These are phyloP conservation scores for Heteromyza rotundicornis DNA, from an alignment of 2,888 invertebrate genomes.

Conservation along the genomic window DNA sequence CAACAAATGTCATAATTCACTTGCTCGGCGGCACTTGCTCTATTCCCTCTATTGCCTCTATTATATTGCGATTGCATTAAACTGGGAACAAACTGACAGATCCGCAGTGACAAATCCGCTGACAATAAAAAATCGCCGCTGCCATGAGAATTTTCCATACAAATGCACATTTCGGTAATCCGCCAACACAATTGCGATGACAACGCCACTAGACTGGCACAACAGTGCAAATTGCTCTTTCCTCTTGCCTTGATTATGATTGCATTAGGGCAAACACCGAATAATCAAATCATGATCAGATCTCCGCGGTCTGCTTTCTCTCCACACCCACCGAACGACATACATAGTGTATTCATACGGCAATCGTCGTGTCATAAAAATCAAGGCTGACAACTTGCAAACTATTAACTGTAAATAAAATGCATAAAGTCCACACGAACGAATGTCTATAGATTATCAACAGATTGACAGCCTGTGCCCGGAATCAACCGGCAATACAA, in stretches of 20 bases:
- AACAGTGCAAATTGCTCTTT: constrained; percentile 38
- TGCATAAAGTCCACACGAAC: constrained; percentile 35
- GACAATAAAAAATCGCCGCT: background rate
- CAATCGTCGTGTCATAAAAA: constrained; percentile 34
- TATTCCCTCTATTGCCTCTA: background rate
- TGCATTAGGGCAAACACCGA: constrained; percentile 45
- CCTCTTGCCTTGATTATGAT: constrained; percentile 44
- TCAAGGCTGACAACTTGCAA: constrained; percentile 46
- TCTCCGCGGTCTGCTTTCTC: constrained; percentile 25
- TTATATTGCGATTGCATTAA: background rate
- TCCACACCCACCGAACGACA: background rate
- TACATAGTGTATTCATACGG: too few species aligned
- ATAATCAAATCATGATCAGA: constrained; percentile 55
- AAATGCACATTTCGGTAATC: constrained; percentile 29
- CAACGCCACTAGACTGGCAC: constrained; percentile 13
- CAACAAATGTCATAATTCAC: constrained; percentile 45
- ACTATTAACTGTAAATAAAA: constrained; percentile 54
- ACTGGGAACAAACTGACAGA: background rate
- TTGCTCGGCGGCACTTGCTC: constrained; percentile 1
- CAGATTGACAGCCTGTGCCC: constrained; percentile 6
- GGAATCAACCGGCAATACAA: constrained; percentile 1
- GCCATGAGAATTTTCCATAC: constrained; percentile 24
- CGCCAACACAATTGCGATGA: constrained; percentile 27
- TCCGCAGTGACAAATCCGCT: background rate
- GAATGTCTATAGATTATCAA: constrained; percentile 45